Evolutionary conservation across 2,113 vertebrate species (phyloP), one percentile per base, ranked within the genome.

Genomic region (Thamnophis sirtalis): DNA sequence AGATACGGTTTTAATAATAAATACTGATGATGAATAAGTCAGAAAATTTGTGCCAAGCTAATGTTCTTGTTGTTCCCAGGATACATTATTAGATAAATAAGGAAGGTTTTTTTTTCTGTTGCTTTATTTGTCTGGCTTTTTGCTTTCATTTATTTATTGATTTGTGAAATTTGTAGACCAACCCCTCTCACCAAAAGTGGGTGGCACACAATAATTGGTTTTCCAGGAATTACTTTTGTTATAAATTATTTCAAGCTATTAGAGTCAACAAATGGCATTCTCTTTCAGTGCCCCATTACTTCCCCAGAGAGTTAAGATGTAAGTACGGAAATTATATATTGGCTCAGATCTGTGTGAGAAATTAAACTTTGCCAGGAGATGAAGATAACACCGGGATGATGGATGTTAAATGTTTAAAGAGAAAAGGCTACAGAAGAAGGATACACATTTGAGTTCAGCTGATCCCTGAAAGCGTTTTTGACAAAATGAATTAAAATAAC

Each of bases 1-100:
- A 98, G 97, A 98, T 98, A 98, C 97, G 97, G 97, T 97, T 98
- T 98, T 98, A 98, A 98, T 98, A 98, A 98, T 98, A 98, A 98
- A 98, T 98, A 97, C 96, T 97, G 95, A 96, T 97, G 97, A 98
- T 97, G 96, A 98, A 98, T 98, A 97, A 98, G 97, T 97, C 96
- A 98, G 96, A 97, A 97, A 98, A 97, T 98, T 98, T 98, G 95
- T 93, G 95, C 95, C 94, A 96, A 96, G 96, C 96, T 98, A 97
- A 98, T 97, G 96, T 93, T 95, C 95, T 96, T 38, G 60, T 94
- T 96, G 95, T 97, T 97, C 97, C 97, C 91, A 87, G 96, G 97
- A 97, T 96, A 94, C 95, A 97, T 97, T 97, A 97, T 98, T 97
- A 97, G 96, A 97, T 97, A 97, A 97, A 97, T 97, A 98, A 97